Evolutionary conservation across 2,797 vertebrate genomes (phyloP).

Genomic region (Poliocrania exsul): DNA sequence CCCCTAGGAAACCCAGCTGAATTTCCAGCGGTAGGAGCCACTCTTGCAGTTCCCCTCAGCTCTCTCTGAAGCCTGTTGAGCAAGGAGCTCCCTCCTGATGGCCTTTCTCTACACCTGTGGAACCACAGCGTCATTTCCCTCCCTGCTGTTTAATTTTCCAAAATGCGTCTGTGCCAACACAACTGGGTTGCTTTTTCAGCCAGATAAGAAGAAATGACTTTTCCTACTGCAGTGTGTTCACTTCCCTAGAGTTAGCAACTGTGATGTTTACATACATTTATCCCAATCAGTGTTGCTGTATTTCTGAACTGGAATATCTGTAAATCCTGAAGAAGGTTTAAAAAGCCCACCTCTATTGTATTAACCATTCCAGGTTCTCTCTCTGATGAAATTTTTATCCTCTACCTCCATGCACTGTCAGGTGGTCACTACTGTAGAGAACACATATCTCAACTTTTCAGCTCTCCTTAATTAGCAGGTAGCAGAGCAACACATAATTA

Average conservation of each 20-base stretch:
- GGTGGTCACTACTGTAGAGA: background rate
- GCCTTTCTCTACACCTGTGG: background rate
- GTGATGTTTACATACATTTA: background rate
- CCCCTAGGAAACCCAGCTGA: background rate
- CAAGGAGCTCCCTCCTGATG: background rate
- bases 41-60: background rate
- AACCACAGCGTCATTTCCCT: rapidly evolving
- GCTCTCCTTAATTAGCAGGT: constrained; percentile 3
- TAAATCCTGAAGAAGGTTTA: background rate
- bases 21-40: background rate
- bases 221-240: background rate
- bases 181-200: background rate
- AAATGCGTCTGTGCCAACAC: background rate
- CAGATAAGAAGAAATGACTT: background rate
- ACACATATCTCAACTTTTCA: background rate
- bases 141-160: background rate
- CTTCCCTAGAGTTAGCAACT: background rate
- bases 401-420: background rate
- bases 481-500: background rate
- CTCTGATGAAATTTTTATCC: background rate
- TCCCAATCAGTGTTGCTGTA: background rate
- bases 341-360: background rate
- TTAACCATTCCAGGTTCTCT: background rate
- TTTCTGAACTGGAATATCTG: background rate
- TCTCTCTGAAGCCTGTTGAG: background rate